Base-by-base conservation (phyloP, 2,888 invertebrate genomes). In the Octonoba sinensis region DNA sequence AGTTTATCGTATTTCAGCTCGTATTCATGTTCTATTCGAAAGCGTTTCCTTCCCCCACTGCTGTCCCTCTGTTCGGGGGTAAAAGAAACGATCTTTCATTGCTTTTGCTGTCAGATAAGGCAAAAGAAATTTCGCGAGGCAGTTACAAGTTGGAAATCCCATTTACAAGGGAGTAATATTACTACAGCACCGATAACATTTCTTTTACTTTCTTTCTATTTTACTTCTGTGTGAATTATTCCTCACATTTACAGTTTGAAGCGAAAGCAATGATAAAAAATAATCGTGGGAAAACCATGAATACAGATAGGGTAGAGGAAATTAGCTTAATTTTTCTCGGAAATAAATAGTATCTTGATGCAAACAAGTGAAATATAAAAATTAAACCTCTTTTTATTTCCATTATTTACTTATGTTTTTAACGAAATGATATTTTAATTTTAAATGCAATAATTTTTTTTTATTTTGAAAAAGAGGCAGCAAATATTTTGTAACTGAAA, bases 101-200 rank as follows among this genome's bases (percentile, higher is more conserved):
- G 36, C 36, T 36, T 36, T 36, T 36, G 36, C 36, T 36, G 36
- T 36, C 36, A 36, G 66, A 74, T 36, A 36, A 36, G 36, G 36
- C 46, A 66, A 54, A 44, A 27, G 27, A 74, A 57, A 65, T 74
- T 20, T 20, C 56, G 65, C 74, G 57, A 27, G 57, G 59, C 24
- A 27, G 27, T 27, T 22, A 66, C 56, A 24, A 65, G 20, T 18
- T 24, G 22, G 65, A 73, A 65, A 65, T 56, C 56, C 74, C 66
- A 57, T 49, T 66, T 74, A 74, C 66, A 54, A 62, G 49, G 44
- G 74, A 57, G 66, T 64, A 54, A 73, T 62, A 64, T 74, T 66
- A 66, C 73, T n/a, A 44, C 15, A 20, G 16, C 44, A 22, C 22
- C 18, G 72, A 73, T 73, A 73, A 73, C 56, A 18, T 65, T 65